Evolutionary conservation across 1,140 invertebrate genomes (phyloP), one percentile per base, ranked within the genome.

Genomic region (Lamellibrachia luymesi): DNA sequence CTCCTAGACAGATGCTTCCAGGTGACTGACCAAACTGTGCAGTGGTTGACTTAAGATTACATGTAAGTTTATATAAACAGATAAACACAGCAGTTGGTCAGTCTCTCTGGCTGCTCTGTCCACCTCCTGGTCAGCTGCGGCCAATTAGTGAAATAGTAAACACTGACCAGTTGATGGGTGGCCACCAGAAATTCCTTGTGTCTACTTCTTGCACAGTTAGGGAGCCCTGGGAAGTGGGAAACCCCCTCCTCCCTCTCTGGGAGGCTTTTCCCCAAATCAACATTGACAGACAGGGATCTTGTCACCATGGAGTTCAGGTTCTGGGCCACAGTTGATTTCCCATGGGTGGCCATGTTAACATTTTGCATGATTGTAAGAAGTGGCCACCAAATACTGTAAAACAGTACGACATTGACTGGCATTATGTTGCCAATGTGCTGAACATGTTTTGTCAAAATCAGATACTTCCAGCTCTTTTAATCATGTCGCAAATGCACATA

Each of bases 141-240:
- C 13, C 64, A 80, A 80, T 80, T 80, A 80, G 64, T 80, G 64
- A 80, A 80, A 80, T 80, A 80, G 64, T 80, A 80, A 80, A 80
- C 64, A 80, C 2, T 80, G 5, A 80, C 64, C 64, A 80, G 64
- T 80, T 80, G 64, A 22, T 80, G 2, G 64, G 64, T 10, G 64
- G 17, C 64, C 64, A 80, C 13, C 64, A 80, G 64, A 80, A 17
- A 1, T 80, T 22, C 64, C 64, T 22, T 22, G 13, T 80, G 64
- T 80, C 64, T 80, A 80, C 17, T 8, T 80, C 64, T 17, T 80
- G 17, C 17, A 1, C 64, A 6, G 64, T 10, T 10, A 80, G 13
- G 64, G 17, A 80, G 7, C 13, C 6, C 64, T 80, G 17, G 38
- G 38, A 38, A 38, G 38, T 38, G 38, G 38, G 64, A 80, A 80